Base-by-base conservation (phyloP, 2,797 vertebrate species). In the Diglossa cyanea region DNA sequence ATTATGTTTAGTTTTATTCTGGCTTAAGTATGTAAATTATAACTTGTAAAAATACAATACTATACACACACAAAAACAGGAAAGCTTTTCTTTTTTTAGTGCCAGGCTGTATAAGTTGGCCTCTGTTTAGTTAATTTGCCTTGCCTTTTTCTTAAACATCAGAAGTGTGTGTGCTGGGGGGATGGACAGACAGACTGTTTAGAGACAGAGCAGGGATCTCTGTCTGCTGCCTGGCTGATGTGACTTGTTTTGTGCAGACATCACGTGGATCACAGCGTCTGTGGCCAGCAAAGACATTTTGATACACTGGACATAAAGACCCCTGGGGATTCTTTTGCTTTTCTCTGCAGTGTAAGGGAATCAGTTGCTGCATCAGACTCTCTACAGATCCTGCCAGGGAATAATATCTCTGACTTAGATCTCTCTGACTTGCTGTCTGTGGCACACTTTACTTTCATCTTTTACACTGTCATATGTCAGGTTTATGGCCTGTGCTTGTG, bases 21-120 rank as follows among this genome's bases (percentile, higher is more conserved):
- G 42, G 26, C 63, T 85, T 79, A 73, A 82, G 55, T 67, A 70
- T 79, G 48, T 92, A 88, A 75, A 47, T 74, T 82, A 15, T 78
- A 92, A 87, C 65, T 85, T 82, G 72, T 95, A 93, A 97, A 97
- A 89, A 92, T 57, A 95, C 72, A 92, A 66, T 82, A 79, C 40
- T 67, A 44, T 28, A 67, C 60, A 91, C 71, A 93, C 39, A 76
- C n/a, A 92, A 71, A 90, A 74, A 1, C 65, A 83, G 50, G 42
- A 86, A 60, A 42, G 26, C 9, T 50, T 33, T 57, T 58, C 40
- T 31, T 47, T 47, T 54, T 54, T 55, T 55, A 28, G 40, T 76
- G 60, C 26, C 58, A 83, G 40, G 31, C 68, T 86, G 75, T 85
- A 80, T 86, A 94, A 90, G 55, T 88, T 77, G 61, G 75, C 37